These are phyloP conservation scores for Seira ritae DNA, from an alignment of 2,888 invertebrate species.

Conservation along the genomic window DNA sequence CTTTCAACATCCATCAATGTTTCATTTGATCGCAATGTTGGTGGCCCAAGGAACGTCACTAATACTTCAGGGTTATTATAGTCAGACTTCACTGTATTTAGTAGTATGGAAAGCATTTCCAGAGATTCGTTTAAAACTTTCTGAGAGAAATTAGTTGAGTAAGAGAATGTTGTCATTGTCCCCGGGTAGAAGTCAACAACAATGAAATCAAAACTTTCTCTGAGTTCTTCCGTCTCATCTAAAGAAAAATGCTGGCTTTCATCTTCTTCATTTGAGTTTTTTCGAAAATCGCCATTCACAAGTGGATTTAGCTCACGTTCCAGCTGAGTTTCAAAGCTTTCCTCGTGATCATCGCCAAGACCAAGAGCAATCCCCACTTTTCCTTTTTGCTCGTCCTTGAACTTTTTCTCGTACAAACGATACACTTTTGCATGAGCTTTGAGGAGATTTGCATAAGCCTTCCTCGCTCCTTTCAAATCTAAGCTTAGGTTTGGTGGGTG, in stretches of 20 bases:
- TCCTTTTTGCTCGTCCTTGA: conserved; percentile 74
- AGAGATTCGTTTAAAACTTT: too few species aligned
- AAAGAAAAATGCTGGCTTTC: too few species aligned
- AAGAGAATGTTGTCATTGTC: too few species aligned
- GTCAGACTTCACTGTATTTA: conserved; percentile 32
- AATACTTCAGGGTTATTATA: conserved; percentile 47
- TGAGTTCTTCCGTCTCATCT: too few species aligned
- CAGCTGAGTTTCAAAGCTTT: too few species aligned
- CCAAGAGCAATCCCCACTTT: conserved; percentile 71
- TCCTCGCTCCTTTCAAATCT: conserved; percentile 78
- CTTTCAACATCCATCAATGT: conserved; percentile 50
- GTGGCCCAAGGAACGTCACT: conserved; percentile 39
- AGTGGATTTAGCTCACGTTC: too few species aligned
- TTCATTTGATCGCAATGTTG: conserved; percentile 10
- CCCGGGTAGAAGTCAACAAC: too few species aligned
- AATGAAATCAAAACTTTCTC: too few species aligned
- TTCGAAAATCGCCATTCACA: too few species aligned
- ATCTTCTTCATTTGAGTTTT: too few species aligned
- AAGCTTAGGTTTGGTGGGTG: conserved; percentile 75
- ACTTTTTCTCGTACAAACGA: conserved; percentile 80
- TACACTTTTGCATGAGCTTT: conserved; percentile 82
- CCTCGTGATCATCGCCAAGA: background rate
- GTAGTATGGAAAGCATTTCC: too few species aligned
- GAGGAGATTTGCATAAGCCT: conserved; percentile 79
- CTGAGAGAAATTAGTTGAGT: too few species aligned